phyloP scores from a whole-genome alignment of 92 coral and sea anemone species.

The Actinostola sp. region DNA sequence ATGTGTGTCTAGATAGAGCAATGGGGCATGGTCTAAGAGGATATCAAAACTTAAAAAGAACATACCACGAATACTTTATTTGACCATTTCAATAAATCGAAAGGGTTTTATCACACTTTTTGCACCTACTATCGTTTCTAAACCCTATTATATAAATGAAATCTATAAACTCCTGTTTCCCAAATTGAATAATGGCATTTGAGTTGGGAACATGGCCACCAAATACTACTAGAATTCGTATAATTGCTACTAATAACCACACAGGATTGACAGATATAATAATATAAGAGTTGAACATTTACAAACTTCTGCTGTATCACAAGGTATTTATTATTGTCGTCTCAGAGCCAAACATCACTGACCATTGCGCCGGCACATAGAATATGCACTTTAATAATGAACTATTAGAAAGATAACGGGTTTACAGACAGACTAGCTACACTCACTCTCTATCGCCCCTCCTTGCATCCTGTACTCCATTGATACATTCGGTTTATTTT shows the following conservation, averaged over 20 bases:
- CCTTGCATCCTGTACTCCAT: slow-evolving; percentile 9
- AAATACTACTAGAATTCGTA: not conserved
- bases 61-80: no score
- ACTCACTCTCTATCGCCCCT: slow-evolving; percentile 2
- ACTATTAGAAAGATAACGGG: slow-evolving; percentile 10
- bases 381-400: slow-evolving; percentile 40
- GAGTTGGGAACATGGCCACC: no score
- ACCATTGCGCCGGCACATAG: slow-evolving; percentile 12
- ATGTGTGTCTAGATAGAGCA: no score
- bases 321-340: slow-evolving; percentile 12
- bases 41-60: no score
- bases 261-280: not conserved
- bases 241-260: not conserved
- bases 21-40: no score
- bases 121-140: no score
- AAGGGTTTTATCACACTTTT: no score
- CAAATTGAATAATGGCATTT: no score
- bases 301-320: slow-evolving; percentile 8
- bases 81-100: no score
- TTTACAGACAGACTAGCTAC: slow-evolving; percentile 38
- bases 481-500: slow-evolving; percentile 27
- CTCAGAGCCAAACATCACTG: slow-evolving; percentile 23
- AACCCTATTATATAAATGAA: no score
- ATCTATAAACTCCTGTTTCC: no score
- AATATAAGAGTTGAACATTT: slow-evolving; percentile 18